Evolutionary conservation across 2,113 vertebrate species (phyloP), one percentile per base, ranked within the genome.

Genomic region (Leptodactylus fuscus): DNA sequence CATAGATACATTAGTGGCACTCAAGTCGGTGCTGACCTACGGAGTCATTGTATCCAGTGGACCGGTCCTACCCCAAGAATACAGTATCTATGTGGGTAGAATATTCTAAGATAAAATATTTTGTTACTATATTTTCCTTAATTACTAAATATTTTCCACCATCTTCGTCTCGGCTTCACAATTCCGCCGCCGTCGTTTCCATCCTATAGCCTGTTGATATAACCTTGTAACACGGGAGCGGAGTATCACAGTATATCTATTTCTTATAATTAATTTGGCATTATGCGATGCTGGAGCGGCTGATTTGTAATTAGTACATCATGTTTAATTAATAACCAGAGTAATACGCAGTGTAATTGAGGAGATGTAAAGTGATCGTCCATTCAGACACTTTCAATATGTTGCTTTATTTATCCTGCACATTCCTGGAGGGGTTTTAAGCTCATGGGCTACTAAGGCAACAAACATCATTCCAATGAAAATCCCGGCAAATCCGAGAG

Each of bases 401-500:
- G 34, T 83, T 67, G 29, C 82, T 89, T 85, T 86, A 81, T 90
- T 90, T 89, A 80, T 88, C 85, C 51, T 32, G 38, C 74, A 53
- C 88, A 76, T 90, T 90, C 89, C 88, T 86, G 65, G 71, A 89
- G 85, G 82, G 85, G n/a, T 34, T 78, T 71, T 83, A 82, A 74
- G 49, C 86, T 87, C 90, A 80, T n/a, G 85, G 87, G 82, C 87
- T 89, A 86, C 89, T 81, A 62, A 81, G 88, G 88, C 89, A 89
- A 87, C 82, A 82, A 88, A 84, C 74, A 38, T 0, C 76, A n/a
- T 85, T 79, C 60, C 51, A 49, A 58, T 70, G 29, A 88, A 46
- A 81, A 60, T 88, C 88, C 89, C 36, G 34, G 81, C 86, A 87
- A 89, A 90, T 88, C 88, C 83, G 36, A 82, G 20, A 0, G 87